Conservation (phyloP, 1,140 invertebrate species). For the Episyrphus balteatus region DNA sequence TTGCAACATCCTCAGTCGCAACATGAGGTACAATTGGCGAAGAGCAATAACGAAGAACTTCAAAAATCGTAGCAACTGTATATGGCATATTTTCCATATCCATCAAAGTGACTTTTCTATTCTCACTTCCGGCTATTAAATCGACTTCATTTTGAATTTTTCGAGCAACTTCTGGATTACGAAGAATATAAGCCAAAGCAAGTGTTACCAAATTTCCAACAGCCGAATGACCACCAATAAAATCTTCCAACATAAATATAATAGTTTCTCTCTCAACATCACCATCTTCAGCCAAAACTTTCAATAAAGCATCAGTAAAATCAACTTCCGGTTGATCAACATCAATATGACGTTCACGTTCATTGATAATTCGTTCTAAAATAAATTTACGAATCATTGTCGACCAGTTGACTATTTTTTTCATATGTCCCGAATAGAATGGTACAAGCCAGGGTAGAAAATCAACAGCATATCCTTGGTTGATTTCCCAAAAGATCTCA, state of each 20-base stretch:
- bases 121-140: constrained; percentile 40
- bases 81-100: constrained; percentile 64
- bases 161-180: constrained; percentile 49
- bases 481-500: constrained; percentile 81
- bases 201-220: constrained; percentile 74
- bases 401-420: constrained; percentile 55
- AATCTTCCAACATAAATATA: constrained; percentile 70
- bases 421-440: constrained; percentile 57
- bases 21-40: constrained; percentile 88
- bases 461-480: constrained; percentile 77
- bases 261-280: constrained; percentile 53
- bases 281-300: constrained; percentile 49
- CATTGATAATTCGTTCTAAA: constrained; percentile 55
- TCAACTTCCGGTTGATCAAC: constrained; percentile 48
- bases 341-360: constrained; percentile 45
- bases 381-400: constrained; percentile 64
- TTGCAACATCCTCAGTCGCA: constrained; percentile 60
- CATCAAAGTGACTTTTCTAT: constrained; percentile 47
- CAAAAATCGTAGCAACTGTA: constrained; percentile 70
- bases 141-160: constrained; percentile 62
- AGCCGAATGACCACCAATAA: constrained; percentile 78
- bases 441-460: constrained; percentile 76
- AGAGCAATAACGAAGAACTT: constrained; percentile 65
- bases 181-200: constrained; percentile 54
- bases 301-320: constrained; percentile 62